phyloP scores from a whole-genome alignment of 2,113 vertebrate species.

The Fulmarus glacialis region DNA sequence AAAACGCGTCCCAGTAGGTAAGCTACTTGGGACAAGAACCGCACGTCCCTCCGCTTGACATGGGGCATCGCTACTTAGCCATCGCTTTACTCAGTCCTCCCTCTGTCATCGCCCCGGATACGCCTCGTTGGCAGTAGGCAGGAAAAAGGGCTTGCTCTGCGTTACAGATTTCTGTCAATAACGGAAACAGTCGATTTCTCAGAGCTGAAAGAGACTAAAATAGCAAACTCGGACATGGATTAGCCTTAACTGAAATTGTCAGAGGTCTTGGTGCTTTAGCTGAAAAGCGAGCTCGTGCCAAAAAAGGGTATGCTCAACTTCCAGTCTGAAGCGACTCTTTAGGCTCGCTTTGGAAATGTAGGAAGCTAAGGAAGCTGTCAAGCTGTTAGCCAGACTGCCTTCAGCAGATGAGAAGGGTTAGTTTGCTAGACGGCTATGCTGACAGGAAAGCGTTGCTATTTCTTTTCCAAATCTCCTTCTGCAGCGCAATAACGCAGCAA shows the following conservation, averaged over 20 bases:
- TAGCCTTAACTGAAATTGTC: not conserved
- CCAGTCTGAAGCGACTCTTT: not conserved
- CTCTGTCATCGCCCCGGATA: accelerated
- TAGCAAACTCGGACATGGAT: not conserved
- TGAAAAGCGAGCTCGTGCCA: not conserved
- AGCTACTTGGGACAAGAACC: not conserved
- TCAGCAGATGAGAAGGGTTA: not conserved
- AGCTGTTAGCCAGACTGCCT: constrained; percentile 4
- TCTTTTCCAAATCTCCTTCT: not conserved
- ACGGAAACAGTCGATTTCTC: too few relatives aligned
- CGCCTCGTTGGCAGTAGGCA: accelerated
- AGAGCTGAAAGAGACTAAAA: not conserved
- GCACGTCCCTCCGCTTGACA: not conserved
- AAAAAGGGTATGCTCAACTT: not conserved
- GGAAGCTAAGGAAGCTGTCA: constrained; percentile 10
- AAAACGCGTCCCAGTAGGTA: accelerated
- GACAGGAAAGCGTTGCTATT: not conserved
- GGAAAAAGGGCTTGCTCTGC: not conserved
- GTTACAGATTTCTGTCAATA: not conserved
- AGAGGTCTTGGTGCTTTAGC: not conserved
- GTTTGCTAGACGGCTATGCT: not conserved
- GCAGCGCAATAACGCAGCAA: not conserved
- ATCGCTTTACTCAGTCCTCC: not conserved
- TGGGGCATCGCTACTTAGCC: not conserved
- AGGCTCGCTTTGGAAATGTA: not conserved